Base-by-base conservation (phyloP, 2,113 vertebrate genomes). In the Toxostoma redivivum region DNA sequence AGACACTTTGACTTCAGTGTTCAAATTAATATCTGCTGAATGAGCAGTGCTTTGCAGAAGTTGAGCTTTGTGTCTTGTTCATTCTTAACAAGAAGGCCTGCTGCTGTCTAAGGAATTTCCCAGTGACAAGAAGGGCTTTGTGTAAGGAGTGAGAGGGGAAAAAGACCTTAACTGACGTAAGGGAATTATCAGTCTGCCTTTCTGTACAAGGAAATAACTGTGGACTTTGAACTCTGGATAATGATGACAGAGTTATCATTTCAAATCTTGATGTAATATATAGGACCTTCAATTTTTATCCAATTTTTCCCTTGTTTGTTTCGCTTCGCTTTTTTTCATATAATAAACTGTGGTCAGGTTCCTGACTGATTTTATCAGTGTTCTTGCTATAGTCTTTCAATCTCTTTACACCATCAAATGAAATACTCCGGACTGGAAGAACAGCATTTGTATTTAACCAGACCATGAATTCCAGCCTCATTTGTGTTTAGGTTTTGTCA, bases 1-100 rank as follows among this genome's bases (percentile, higher is more conserved):
- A 84, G 94, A 84, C 82, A 83, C 86, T 91, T 97, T 88, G 87
- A 97, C 95, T 97, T 91, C 81, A 86, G 76, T 76, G 86, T 96
- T 96, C 92, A 97, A 98, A 98, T 98, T 97, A 98, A 96, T 97
- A 98, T 97, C 93, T 98, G 97, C 94, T 98, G 98, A 98, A 97
- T 97, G 97, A 98, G 87, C 86, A 60, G 81, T 79, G 67, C 91
- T 97, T 97, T 95, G 71, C 96, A 95, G 86, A 97, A 96, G 81
- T 89, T 96, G 77, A 86, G 80, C 89, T 97, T 95, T 97, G 90
- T 97, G 66, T 97, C 95, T 96, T 97, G 91, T 94, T 98, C 95
- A 87, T 97, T 97, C 96, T 96, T 95, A 97, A 86, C 95, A 97
- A 97, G 86, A 81, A 53, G 86, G 66, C 94, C 96, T 97, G 86